A percentile compares a stretch with the other conserved stretches of the same genome.
Conservation (phyloP, 1,140 invertebrate species). For the Meloidogyne chitwoodi region DNA sequence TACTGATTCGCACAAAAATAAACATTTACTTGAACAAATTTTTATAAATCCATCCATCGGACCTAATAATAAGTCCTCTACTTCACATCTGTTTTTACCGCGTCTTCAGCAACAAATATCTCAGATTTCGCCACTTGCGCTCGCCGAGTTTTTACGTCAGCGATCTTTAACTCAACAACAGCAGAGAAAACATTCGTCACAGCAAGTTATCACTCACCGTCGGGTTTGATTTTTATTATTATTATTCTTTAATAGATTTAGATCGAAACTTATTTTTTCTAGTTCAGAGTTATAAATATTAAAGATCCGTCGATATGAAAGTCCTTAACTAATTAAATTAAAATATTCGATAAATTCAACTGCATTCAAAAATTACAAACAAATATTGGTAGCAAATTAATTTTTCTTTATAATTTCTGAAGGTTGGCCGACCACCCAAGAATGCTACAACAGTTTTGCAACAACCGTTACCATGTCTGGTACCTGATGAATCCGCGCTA, state of each 20-base stretch:
- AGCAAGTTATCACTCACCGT: background rate
- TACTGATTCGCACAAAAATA: background rate
- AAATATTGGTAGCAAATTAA: too few species aligned
- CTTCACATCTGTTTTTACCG: background rate
- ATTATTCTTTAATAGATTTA: too few species aligned
- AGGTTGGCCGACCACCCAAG: conserved; percentile 14
- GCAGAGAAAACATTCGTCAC: background rate
- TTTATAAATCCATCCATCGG: background rate
- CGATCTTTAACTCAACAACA: background rate
- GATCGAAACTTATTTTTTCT: too few species aligned
- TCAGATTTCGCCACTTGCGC: background rate
- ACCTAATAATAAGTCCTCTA: background rate
- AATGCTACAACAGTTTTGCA: background rate
- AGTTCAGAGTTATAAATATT: too few species aligned
- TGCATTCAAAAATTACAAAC: too few species aligned
- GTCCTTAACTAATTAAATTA: too few species aligned
- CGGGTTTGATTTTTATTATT: background rate
- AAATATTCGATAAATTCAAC: too few species aligned
- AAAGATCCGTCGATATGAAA: too few species aligned
- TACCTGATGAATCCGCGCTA: background rate
- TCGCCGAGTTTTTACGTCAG: background rate
- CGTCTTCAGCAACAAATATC: background rate
- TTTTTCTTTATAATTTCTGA: too few species aligned
- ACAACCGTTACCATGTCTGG: background rate
- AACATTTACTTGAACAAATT: background rate